Conservation (phyloP, 92 coral and sea anemone species). For the Plumapathes pennacea region DNA sequence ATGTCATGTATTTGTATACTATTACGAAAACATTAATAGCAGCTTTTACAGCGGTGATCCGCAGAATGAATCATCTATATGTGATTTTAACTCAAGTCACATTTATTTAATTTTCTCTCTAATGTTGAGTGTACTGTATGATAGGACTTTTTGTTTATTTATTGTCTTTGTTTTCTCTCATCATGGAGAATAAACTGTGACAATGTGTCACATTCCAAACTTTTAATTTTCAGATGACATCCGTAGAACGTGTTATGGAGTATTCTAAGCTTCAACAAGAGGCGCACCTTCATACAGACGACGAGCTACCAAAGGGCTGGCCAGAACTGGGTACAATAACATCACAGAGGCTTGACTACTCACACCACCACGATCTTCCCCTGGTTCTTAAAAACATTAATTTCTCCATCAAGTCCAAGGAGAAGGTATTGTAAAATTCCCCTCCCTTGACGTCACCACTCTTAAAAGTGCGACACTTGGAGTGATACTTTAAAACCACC, state of each 20-base stretch:
- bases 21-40: too few relatives aligned
- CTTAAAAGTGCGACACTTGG: too few relatives aligned
- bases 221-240: slow-evolving; percentile 72
- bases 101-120: too few relatives aligned
- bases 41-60: too few relatives aligned
- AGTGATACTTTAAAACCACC: too few relatives aligned
- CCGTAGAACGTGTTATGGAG: slow-evolving; percentile 93
- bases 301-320: slow-evolving; percentile 68
- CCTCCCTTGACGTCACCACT: too few relatives aligned
- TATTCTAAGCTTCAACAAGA: slow-evolving; percentile 82
- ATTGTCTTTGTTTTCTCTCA: background rate
- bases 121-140: too few relatives aligned
- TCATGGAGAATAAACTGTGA: background rate
- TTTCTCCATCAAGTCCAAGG: slow-evolving; percentile 73
- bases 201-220: background rate
- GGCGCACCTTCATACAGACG: slow-evolving; percentile 50
- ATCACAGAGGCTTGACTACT: slow-evolving; percentile 72
- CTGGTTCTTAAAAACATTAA: slow-evolving; percentile 65
- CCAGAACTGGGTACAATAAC: slow-evolving; percentile 82
- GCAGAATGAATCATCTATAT: too few relatives aligned
- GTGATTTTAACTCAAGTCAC: too few relatives aligned
- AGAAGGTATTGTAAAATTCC: slow-evolving; percentile 72
- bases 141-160: too few relatives aligned
- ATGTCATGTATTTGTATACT: background rate
- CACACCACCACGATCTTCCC: slow-evolving; percentile 81